Conservation (phyloP, 2,797 vertebrate species). For the Streptopelia turtur region DNA sequence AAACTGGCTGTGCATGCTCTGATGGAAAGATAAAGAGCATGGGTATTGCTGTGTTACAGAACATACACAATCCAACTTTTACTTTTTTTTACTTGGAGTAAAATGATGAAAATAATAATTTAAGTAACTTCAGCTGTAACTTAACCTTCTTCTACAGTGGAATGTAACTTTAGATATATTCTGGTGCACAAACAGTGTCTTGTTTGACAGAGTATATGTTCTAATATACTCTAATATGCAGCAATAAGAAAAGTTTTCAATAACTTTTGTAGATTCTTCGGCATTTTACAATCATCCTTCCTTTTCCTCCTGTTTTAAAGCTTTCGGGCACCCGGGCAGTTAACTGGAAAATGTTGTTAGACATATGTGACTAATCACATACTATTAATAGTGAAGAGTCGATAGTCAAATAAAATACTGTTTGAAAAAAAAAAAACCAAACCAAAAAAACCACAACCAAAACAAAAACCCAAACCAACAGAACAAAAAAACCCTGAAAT, state of each 20-base stretch:
- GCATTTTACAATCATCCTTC: background rate
- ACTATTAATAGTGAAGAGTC: background rate
- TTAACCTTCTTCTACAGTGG: background rate
- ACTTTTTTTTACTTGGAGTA: background rate
- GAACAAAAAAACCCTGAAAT: background rate
- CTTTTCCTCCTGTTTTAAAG: background rate
- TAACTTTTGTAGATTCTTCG: background rate
- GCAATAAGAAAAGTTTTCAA: background rate
- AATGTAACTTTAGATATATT: background rate
- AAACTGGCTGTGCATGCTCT: background rate
- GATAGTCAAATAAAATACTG: background rate
- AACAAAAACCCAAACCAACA: too few species aligned
- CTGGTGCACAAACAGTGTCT: background rate
- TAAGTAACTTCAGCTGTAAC: background rate
- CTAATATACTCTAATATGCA: background rate
- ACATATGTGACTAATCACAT: slow-evolving; percentile 7
- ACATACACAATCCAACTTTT: background rate
- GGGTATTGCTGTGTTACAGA: background rate
- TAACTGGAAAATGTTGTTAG: background rate
- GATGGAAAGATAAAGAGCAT: background rate
- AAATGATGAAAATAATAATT: background rate
- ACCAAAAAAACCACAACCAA: too few species aligned
- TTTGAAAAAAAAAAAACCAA: background rate
- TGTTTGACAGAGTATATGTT: background rate
- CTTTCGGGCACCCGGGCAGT: background rate